A percentile compares a stretch with the other conserved stretches of the same genome.
These are phyloP conservation scores for Ylistrum balloti DNA, from an alignment of 1,140 invertebrate genomes.

Conservation along the genomic window DNA sequence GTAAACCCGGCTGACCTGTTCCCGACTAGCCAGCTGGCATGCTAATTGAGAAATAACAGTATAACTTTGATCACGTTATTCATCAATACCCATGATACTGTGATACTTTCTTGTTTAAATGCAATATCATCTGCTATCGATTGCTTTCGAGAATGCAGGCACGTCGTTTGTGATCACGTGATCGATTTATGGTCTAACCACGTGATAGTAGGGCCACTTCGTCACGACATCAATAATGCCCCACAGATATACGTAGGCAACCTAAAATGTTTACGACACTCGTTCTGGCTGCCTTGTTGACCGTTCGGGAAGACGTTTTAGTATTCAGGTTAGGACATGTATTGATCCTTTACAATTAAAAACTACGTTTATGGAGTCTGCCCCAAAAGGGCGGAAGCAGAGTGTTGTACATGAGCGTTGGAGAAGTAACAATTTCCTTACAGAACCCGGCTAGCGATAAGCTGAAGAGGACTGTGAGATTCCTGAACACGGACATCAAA, in stretches of 20 bases:
- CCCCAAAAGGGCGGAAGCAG: slow-evolving; percentile 14
- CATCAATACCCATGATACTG: slow-evolving; percentile 6
- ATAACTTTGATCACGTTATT: slow-evolving; percentile 17
- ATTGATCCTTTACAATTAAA: slow-evolving; percentile 3
- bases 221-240: slow-evolving; percentile 37
- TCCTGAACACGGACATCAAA: not conserved
- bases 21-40: not conserved
- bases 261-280: not conserved
- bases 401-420: not conserved
- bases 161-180: not conserved
- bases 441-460: not conserved
- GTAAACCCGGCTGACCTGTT: not conserved
- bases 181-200: slow-evolving; percentile 4
- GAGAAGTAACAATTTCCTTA: slow-evolving; percentile 17
- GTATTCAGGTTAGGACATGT: not conserved
- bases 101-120: slow-evolving; percentile 30
- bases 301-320: not conserved
- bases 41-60: slow-evolving; percentile 40
- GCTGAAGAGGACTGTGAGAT: not conserved
- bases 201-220: not conserved
- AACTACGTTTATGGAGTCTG: not conserved
- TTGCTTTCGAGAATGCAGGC: not conserved
- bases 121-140: slow-evolving; percentile 32
- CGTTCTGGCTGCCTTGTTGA: not conserved
- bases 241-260: not conserved